A percentile compares a stretch with the other conserved stretches of the same genome.
Conservation (phyloP, 2,113 vertebrate species). For the Gadus macrocephalus region DNA sequence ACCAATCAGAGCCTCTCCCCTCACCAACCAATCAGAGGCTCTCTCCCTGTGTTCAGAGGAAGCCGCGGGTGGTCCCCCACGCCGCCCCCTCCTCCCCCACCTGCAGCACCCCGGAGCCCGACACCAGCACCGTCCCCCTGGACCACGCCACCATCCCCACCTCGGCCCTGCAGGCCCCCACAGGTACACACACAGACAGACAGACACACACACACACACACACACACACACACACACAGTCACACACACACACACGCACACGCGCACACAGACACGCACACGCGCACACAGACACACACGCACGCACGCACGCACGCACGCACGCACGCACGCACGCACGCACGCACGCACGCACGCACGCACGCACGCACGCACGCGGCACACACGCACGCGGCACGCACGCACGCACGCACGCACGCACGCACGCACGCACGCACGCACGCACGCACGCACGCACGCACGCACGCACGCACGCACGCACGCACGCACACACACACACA, state of each 20-base stretch:
- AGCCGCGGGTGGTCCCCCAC: slow-evolving; percentile 87
- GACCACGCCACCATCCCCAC: slow-evolving; percentile 96
- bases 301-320: too few species aligned
- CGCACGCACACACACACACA: not conserved
- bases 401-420: not conserved
- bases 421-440: too few species aligned
- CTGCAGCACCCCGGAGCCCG: slow-evolving; percentile 96
- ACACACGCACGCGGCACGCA: not conserved
- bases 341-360: too few species aligned
- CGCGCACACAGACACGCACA: not conserved
- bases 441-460: not conserved
- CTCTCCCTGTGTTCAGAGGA: slow-evolving; percentile 76
- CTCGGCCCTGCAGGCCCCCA: slow-evolving; percentile 94
- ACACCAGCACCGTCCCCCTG: slow-evolving; percentile 95
- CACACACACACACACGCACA: not conserved
- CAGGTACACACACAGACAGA: slow-evolving; percentile 70
- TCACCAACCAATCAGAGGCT: too few species aligned
- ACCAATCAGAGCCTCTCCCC: too few species aligned
- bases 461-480: not conserved
- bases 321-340: too few species aligned
- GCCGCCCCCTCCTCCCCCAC: slow-evolving; percentile 92
- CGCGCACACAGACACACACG: too few species aligned
- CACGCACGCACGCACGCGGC: too few species aligned
- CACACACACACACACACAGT: not conserved
- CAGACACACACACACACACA: not conserved